Conservation (phyloP, 2,888 invertebrate genomes). For the Gibbula magus region DNA sequence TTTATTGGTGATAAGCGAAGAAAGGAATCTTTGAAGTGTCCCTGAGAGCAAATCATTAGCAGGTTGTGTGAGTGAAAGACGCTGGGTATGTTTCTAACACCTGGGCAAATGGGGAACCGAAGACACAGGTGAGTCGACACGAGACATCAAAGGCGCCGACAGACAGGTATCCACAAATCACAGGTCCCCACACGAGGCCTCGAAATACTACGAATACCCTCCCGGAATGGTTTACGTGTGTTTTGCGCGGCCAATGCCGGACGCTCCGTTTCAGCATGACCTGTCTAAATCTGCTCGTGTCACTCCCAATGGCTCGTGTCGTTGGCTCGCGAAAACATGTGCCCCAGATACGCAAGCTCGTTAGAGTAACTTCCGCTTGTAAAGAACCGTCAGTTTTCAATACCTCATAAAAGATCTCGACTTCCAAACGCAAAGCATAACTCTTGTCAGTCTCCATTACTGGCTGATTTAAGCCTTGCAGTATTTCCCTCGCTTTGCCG, state of each 20-base stretch:
- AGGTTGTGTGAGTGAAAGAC: not conserved
- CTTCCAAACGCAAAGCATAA: too few relatives aligned
- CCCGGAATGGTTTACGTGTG: constrained; percentile 12
- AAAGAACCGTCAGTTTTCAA: too few relatives aligned
- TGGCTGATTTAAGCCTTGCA: too few relatives aligned
- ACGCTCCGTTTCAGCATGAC: not conserved
- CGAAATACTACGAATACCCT: constrained; percentile 12
- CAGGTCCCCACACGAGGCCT: not conserved
- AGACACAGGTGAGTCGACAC: constrained; percentile 8
- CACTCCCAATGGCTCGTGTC: not conserved
- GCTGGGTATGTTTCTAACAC: not conserved
- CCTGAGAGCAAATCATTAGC: not conserved
- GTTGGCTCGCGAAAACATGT: too few relatives aligned
- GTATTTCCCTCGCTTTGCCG: too few relatives aligned
- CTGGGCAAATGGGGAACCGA: not conserved
- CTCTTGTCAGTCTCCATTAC: too few relatives aligned
- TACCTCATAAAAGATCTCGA: too few relatives aligned
- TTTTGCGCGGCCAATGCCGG: not conserved
- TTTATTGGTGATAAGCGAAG: not conserved
- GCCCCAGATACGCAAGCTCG: too few relatives aligned
- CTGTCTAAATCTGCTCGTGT: not conserved
- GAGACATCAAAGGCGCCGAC: not conserved
- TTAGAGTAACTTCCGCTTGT: too few relatives aligned
- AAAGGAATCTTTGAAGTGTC: constrained; percentile 2
- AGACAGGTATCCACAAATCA: constrained; percentile 3